Evolutionary conservation across 2,797 vertebrate species (phyloP).

Genomic region (Miichthys miiuy): DNA sequence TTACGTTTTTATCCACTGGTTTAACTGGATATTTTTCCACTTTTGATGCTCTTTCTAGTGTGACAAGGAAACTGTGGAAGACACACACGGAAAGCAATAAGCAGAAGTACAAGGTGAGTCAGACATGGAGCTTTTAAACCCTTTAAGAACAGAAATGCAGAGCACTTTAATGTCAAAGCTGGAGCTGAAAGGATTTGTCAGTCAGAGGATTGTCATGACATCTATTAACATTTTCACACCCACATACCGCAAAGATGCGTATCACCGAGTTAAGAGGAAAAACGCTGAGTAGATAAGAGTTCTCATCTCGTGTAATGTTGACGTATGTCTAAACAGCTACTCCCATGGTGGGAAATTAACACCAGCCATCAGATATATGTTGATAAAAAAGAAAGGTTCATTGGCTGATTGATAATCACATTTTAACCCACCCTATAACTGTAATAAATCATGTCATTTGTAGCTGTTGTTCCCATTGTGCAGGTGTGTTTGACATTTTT

Average conservation of each 20-base stretch:
- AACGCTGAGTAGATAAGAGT: background rate
- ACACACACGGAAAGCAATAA: background rate
- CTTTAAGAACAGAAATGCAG: background rate
- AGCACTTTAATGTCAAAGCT: background rate
- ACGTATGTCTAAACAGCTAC: too few relatives aligned
- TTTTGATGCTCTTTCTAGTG: conserved; percentile 9
- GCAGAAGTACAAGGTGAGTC: conserved; percentile 36
- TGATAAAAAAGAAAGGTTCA: too few relatives aligned
- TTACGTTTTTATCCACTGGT: conserved; percentile 22
- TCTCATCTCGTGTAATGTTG: too few relatives aligned
- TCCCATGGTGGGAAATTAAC: too few relatives aligned
- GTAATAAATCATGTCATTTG: background rate
- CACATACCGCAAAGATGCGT: background rate
- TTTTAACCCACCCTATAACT: background rate
- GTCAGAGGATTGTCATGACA: background rate
- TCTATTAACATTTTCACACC: background rate
- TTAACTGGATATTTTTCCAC: conserved; percentile 14
- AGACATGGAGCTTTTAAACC: background rate
- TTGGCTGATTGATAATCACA: too few relatives aligned
- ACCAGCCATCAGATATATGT: too few relatives aligned
- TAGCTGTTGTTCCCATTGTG: background rate
- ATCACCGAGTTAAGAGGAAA: conserved; percentile 1
- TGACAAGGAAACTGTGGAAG: conserved; percentile 6
- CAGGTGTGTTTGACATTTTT: background rate
- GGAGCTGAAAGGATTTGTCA: background rate